A percentile compares a stretch with the other conserved stretches of the same genome.
Conservation (phyloP, 2,113 vertebrate species). For the Melanocharis versteri region DNA sequence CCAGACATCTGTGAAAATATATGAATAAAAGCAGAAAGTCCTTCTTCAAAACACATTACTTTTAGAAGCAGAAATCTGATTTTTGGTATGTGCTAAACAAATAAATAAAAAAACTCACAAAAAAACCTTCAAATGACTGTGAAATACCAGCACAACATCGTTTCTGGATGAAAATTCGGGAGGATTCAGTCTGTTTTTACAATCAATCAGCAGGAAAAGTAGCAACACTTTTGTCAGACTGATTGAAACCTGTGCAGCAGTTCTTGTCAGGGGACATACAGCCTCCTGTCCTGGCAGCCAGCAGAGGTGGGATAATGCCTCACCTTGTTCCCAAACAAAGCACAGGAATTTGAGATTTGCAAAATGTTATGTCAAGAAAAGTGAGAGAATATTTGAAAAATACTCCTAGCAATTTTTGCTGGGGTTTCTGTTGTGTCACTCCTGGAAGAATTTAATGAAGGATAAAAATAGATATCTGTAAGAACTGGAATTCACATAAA, state of each 20-base stretch:
- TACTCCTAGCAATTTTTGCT: background rate
- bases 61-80: background rate
- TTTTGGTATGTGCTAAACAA: background rate
- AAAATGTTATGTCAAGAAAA: background rate
- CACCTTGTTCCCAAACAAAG: background rate
- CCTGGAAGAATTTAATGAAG: conserved; percentile 19
- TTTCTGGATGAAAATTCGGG: background rate
- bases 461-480: conserved; percentile 52
- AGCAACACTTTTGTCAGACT: background rate
- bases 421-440: background rate
- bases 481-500: conserved; percentile 40
- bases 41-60: background rate
- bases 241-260: background rate
- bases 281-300: background rate
- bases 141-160: background rate
- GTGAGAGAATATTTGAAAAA: background rate
- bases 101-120: background rate
- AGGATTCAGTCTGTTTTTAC: background rate
- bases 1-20: background rate
- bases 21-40: background rate
- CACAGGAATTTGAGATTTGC: background rate
- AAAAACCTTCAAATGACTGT: background rate
- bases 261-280: background rate
- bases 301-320: background rate
- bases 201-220: background rate